Conservation (phyloP, 2,797 vertebrate species). For the Prionace glauca region DNA sequence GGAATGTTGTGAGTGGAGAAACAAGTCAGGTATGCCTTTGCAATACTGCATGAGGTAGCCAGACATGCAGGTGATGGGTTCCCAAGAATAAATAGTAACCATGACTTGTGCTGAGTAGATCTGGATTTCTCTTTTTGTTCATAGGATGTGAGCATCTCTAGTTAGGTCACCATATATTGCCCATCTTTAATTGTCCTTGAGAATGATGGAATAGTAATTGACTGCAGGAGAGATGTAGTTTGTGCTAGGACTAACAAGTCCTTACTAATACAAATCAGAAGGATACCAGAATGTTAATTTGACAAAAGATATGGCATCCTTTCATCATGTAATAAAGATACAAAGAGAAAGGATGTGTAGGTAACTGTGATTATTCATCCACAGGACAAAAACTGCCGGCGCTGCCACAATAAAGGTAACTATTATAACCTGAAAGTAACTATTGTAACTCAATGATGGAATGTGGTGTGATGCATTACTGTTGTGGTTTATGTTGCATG, state of each 20-base stretch:
- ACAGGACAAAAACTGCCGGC: background rate
- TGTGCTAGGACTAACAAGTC: background rate
- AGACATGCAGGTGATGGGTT: background rate
- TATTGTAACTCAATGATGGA: background rate
- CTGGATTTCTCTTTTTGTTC: too few species aligned
- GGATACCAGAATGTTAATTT: background rate
- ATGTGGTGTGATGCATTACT: background rate
- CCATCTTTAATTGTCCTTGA: too few species aligned
- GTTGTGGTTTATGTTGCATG: background rate
- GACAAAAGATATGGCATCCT: background rate
- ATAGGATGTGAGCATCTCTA: too few species aligned
- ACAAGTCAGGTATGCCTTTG: background rate
- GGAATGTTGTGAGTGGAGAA: background rate
- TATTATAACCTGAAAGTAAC: background rate
- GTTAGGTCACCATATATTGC: too few species aligned
- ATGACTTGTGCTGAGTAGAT: background rate
- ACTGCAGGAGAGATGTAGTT: background rate
- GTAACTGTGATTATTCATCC: background rate
- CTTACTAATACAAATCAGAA: background rate
- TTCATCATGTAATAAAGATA: background rate
- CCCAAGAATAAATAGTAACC: background rate
- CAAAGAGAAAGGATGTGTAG: background rate
- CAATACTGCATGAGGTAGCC: background rate
- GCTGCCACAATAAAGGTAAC: background rate
- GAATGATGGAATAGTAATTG: background rate